Evolutionary conservation across 2,113 vertebrate species (phyloP).

Genomic region (Gobiocypris rarus): DNA sequence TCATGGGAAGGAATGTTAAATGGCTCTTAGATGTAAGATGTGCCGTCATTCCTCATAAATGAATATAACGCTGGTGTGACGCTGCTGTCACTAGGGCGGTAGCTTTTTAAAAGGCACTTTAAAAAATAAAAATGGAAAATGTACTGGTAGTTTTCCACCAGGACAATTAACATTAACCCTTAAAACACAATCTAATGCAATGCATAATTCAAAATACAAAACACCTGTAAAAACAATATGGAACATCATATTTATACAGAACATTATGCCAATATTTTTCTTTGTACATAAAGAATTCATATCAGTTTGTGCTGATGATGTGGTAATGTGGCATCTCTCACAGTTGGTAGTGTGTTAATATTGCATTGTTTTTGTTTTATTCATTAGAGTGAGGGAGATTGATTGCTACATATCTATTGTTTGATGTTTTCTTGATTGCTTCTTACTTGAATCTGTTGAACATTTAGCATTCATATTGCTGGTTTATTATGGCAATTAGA

Average conservation of each 20-base stretch:
- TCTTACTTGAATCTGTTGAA: constrained; percentile 16
- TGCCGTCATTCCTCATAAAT: background rate
- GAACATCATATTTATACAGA: no score
- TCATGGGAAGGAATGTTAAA: constrained; percentile 1
- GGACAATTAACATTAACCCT: no score
- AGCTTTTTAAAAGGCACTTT: no score
- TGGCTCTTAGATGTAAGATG: background rate
- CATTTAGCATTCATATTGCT: constrained; percentile 12
- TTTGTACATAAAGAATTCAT: no score
- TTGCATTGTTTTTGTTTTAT: background rate
- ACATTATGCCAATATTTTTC: no score
- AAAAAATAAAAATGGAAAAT: no score
- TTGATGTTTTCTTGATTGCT: constrained; percentile 38
- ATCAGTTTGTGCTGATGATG: constrained; percentile 14
- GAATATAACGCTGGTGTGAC: background rate
- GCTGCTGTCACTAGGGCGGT: no score
- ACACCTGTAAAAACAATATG: no score
- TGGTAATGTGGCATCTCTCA: constrained; percentile 41
- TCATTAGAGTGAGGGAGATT: background rate
- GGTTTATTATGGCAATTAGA: no score
- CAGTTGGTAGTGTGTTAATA: background rate
- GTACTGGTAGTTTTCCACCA: no score
- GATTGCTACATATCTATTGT: background rate
- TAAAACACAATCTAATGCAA: no score
- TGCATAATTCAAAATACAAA: no score